phyloP scores from a whole-genome alignment of 2,888 invertebrate species.

The Autographa pulchrina region DNA sequence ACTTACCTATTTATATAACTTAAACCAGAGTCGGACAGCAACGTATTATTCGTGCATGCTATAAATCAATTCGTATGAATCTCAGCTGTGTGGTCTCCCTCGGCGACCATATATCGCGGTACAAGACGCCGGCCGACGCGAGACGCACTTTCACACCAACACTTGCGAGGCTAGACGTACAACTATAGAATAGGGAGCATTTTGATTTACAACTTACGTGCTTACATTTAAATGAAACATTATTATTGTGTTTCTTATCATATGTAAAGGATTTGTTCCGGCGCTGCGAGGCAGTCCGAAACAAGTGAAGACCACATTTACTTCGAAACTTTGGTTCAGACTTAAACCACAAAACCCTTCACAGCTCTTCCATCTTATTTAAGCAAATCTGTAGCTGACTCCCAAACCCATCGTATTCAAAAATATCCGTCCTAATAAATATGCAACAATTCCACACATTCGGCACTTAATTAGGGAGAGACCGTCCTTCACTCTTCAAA shows the following conservation, averaged over 20 bases:
- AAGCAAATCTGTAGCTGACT: neutral
- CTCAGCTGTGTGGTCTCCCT: slow-evolving; percentile 83
- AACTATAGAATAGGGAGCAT: slow-evolving; percentile 40
- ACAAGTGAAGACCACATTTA: too few species aligned
- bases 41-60: slow-evolving; percentile 75
- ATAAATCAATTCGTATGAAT: slow-evolving; percentile 85
- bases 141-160: slow-evolving; percentile 65
- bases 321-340: too few species aligned
- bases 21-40: slow-evolving; percentile 30
- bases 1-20: neutral
- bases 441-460: slow-evolving; percentile 49
- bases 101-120: slow-evolving; percentile 86
- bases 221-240: neutral
- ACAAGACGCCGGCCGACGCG: slow-evolving; percentile 74
- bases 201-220: slow-evolving; percentile 17
- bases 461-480: slow-evolving; percentile 57
- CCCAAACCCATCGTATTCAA: neutral
- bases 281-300: neutral
- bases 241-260: neutral
- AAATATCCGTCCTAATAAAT: slow-evolving; percentile 2
- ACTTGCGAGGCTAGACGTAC: slow-evolving; percentile 42
- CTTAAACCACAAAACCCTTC: too few species aligned
- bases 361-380: neutral
- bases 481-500: slow-evolving; percentile 64
- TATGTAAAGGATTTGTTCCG: neutral